A percentile compares a stretch with the other conserved stretches of the same genome.
These are phyloP conservation scores for Phymorhynchus buccinoides DNA, from an alignment of 1,140 invertebrate genomes.

Conservation along the genomic window DNA sequence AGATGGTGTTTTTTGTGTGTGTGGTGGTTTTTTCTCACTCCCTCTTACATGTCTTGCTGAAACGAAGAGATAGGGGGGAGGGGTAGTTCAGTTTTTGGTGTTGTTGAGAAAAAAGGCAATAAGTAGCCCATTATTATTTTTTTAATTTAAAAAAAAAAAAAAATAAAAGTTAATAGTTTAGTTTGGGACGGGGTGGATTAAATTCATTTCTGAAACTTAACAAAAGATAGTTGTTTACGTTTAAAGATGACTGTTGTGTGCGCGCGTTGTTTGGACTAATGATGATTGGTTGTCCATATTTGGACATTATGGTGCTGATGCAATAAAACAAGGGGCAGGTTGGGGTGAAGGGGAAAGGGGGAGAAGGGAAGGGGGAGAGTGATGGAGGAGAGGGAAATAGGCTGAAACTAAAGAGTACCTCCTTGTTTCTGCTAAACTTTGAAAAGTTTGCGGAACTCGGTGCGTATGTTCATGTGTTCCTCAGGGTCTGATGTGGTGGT, in stretches of 20 bases:
- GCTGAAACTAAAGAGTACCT: neutral
- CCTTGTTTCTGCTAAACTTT: conserved; percentile 1
- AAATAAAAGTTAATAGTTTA: neutral
- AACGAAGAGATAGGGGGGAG: neutral
- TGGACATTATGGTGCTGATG: conserved; percentile 35
- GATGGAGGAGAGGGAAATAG: too few relatives aligned
- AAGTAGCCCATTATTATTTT: neutral
- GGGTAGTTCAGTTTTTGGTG: neutral
- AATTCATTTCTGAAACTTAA: neutral
- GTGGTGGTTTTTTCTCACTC: neutral
- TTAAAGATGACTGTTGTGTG: neutral
- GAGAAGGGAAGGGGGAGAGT: neutral
- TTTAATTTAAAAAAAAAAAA: neutral
- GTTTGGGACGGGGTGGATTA: too few relatives aligned
- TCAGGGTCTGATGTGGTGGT: neutral
- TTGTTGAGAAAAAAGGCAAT: neutral
- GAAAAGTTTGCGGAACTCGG: neutral
- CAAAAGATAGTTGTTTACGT: neutral
- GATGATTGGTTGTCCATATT: neutral
- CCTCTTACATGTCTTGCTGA: neutral
- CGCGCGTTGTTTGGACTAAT: neutral
- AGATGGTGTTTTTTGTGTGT: too few relatives aligned
- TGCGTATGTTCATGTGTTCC: neutral
- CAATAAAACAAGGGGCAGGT: neutral
- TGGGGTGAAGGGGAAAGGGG: neutral